Evolutionary conservation across 2,888 invertebrate species (phyloP), one percentile per base, ranked within the genome.

Genomic region (Laspeyria flexula): DNA sequence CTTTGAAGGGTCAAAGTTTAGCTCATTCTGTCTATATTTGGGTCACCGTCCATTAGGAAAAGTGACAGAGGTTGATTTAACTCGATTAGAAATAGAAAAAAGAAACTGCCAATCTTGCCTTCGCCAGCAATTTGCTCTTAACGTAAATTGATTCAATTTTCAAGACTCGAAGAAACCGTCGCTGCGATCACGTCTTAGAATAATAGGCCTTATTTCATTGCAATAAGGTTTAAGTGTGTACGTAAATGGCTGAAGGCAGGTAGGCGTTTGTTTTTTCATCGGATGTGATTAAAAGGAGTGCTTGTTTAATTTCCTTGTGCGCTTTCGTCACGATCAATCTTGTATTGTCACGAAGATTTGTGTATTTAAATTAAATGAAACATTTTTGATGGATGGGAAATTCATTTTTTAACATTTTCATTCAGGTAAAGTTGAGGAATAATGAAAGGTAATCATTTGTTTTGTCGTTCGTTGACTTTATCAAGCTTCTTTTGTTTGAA

Each of bases 71-170:
- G 61, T 67, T 70, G 71, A 75, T 78, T 79, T 79, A 79, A 83
- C 76, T 76, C 61, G 73, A 80, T 85, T 81, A 83, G 53, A 60
- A 49, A 51, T 10, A 75, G 68, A 75, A 76, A 78, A 78, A 77
- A 71, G 72, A 75, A 78, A 72, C 73, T 76, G 73, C 67, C 78
- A 81, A 79, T 79, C 70, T 71, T 40, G 57, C 65, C 70, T 65
- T 52, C 60, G 52, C 62, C 64, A 65, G 70, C 75, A 73, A 83
- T 81, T 83, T 74, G 73, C 80, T 77, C 69, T 78, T 75, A 78
- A 75, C 71, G 75, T 71, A 79, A 82, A 82, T 80, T 83, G 82
- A 81, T 81, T 81, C 72, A 74, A 80, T 83, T 82, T 75, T 71
- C 70, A 61, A 64, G 71, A 63, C 71, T 63, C 44, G 39, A 54